Evolutionary conservation across 2,888 invertebrate species (phyloP).

Genomic region (Oasisia sp.): DNA sequence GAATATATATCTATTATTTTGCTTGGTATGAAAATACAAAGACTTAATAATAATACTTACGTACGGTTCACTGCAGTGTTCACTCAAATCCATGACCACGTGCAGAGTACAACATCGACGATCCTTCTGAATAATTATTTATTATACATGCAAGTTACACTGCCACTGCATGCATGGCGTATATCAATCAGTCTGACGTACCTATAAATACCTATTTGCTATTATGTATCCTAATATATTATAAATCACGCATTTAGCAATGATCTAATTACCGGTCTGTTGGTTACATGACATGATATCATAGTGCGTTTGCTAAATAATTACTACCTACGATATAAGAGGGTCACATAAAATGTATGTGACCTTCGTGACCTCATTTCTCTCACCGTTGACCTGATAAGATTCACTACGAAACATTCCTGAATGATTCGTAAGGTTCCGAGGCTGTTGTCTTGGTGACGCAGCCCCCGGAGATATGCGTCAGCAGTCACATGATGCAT

Average conservation of each 20-base stretch:
- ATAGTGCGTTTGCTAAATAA: neutral
- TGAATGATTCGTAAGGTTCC: constrained; percentile 17
- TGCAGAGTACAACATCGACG: too few relatives aligned
- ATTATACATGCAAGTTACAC: too few relatives aligned
- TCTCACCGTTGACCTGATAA: neutral
- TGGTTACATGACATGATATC: neutral
- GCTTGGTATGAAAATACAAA: too few relatives aligned
- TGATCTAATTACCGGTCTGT: neutral
- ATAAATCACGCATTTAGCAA: neutral
- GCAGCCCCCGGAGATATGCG: constrained; percentile 17
- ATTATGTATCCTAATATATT: too few relatives aligned
- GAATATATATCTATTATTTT: too few relatives aligned
- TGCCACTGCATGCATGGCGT: too few relatives aligned
- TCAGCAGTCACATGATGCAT: constrained; percentile 17
- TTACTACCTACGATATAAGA: neutral
- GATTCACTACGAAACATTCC: constrained; percentile 17
- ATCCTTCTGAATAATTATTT: too few relatives aligned
- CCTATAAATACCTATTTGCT: too few relatives aligned
- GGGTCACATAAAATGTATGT: constrained; percentile 4
- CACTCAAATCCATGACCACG: neutral
- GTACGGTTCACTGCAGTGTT: neutral
- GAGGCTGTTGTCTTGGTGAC: constrained; percentile 13
- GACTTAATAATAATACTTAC: neutral
- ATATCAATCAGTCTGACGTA: too few relatives aligned
- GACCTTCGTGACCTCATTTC: constrained; percentile 1